Evolutionary conservation across 2,888 invertebrate genomes (phyloP), one percentile per base, ranked within the genome.

Genomic region (Eupelmus urozonus): DNA sequence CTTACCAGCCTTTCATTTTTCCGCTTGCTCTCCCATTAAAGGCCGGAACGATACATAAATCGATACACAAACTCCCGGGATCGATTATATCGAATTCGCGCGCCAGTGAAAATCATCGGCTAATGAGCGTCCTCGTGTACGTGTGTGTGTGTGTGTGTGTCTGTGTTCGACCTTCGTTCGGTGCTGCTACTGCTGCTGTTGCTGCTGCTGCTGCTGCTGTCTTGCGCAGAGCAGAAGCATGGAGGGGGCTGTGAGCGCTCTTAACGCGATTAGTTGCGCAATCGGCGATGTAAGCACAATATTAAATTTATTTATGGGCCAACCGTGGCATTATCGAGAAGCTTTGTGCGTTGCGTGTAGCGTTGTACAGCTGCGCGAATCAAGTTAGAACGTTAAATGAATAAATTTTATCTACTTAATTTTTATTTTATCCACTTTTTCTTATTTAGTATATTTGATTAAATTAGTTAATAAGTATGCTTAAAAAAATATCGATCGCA

Each of bases 261-360:
- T 80, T 82, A 83, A 84, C 76, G 82, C 81, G 83, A 83, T 83
- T 83, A 82, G 82, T 85, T 85, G 84, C 83, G 83, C 85, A 85
- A 85, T 83, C 83, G 65, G 23, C 76, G 81, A 81, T 85, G 83
- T 84, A 85, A 84, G 84, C 84, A 84, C 84, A 85, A 85, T 85
- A 84, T 85, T 85, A 84, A 84, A 84, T 85, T 84, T 84, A 85
- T 85, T 84, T 84, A 83, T 85, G 82, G 81, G 82, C 75, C 81
- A 81, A 71, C 42, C 76, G 73, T 76, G 76, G 80, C 73, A 81
- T 82, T 75, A 76, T 72, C 18, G 78, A 80, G 71, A 78, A 63
- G 69, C 69, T 76, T 76, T 76, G 59, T 27, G 40, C 18, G 11
- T 9, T n/a, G n/a, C n/a, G n/a, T n/a, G n/a, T n/a, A n/a, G n/a